Evolutionary conservation across 1,140 invertebrate genomes (phyloP), one percentile per base, ranked within the genome.

Genomic region (Carcinoscorpius rotundicauda): DNA sequence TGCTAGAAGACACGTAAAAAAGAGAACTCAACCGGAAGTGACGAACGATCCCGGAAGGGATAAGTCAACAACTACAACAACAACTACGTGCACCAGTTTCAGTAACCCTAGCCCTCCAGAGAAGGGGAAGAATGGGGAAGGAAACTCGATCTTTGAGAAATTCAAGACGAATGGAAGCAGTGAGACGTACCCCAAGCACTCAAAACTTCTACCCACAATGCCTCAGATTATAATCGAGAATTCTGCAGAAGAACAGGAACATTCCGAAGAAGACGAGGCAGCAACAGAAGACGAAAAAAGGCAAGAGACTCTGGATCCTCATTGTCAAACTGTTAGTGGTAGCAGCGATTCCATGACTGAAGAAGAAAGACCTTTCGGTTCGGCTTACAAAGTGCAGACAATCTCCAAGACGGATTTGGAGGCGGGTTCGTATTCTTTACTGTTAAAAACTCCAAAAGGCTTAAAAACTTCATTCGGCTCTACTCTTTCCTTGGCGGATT

Each of bases 1-100:
- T 57, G 91, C 92, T 64, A 81, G 91, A 67, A 79, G 91, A 8
- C 63, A 68, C 59, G 50, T 68, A 8, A 68, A 68, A 50, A 62
- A 64, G 48, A 62, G 56, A 6, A 64, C 64, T 9, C 61, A 63
- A 50, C 49, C 65, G 29, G 68, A 59, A 51, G 29, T 66, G 49
- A 66, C 67, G 6, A 63, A 68, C 59, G 69, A 72, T 9, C 61
- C 67, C 0, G 61, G 51, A n/a, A 72, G 66, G 51, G 65, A 67
- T 5, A 69, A 65, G 48, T 69, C 74, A 50, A 69, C 68, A 49
- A 69, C 74, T 50, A 69, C 68, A 49, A 69, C 68, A 5, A 74
- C 73, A 52, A 67, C 65, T 58, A 70, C 65, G 48, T 67, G 65
- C 64, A 66, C 70, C 49, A 74, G 71, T 67, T 71, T 74, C 51